A percentile compares a stretch with the other conserved stretches of the same genome.
Evolutionary conservation across 2,113 vertebrate genomes (phyloP).

Genomic region (Abramis brama): DNA sequence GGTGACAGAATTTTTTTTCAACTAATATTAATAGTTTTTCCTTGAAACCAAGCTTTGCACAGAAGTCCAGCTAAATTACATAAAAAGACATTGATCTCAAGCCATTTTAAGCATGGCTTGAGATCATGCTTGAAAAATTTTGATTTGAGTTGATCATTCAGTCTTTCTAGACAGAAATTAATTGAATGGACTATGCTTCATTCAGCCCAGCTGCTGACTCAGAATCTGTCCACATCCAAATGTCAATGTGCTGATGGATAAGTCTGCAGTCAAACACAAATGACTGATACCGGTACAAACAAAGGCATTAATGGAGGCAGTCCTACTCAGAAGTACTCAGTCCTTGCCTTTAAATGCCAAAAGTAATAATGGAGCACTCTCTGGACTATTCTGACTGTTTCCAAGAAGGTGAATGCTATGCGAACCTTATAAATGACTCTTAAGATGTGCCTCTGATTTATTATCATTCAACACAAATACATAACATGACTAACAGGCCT

Average conservation of each 20-base stretch:
- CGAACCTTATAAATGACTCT: not conserved
- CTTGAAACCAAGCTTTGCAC: not conserved
- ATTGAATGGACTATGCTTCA: slow-evolving; percentile 4
- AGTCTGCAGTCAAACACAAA: slow-evolving; percentile 37
- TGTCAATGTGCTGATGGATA: slow-evolving; percentile 55
- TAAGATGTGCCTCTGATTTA: not conserved
- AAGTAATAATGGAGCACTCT: not conserved
- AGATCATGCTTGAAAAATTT: not conserved
- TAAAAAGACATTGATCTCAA: not conserved
- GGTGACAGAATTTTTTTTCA: not conserved
- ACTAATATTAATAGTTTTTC: not conserved
- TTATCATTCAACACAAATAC: not conserved
- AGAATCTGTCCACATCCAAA: slow-evolving; percentile 41
- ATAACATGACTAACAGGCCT: not conserved
- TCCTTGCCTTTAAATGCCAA: slow-evolving; percentile 24
- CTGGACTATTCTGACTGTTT: not conserved
- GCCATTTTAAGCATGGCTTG: not conserved
- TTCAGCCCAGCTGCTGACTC: slow-evolving; percentile 49
- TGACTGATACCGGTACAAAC: slow-evolving; percentile 37
- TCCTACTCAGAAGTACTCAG: slow-evolving; percentile 8
- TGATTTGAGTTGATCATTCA: not conserved
- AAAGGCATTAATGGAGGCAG: slow-evolving; percentile 30
- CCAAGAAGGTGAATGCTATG: not conserved
- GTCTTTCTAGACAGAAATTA: slow-evolving; percentile 25
- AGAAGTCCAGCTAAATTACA: not conserved